These are phyloP conservation scores for Calliphora vicina DNA, from an alignment of 1,140 invertebrate species.

Conservation along the genomic window DNA sequence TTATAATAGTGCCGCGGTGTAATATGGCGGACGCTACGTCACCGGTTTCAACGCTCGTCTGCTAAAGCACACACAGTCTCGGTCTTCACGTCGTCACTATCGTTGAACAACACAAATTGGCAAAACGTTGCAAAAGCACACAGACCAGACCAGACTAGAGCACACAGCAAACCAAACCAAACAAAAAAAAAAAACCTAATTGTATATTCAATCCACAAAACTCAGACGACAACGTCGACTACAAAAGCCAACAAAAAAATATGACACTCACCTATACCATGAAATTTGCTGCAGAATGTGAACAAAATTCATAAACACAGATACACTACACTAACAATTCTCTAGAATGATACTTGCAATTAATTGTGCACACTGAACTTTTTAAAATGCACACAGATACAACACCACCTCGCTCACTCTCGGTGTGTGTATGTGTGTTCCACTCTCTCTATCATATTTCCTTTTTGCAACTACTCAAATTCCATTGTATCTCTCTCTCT, in stretches of 20 bases:
- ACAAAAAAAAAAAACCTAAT: neutral
- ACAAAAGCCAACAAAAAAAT: neutral
- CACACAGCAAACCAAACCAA: neutral
- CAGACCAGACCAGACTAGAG: constrained; percentile 43
- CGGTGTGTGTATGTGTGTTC: neutral
- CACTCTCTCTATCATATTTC: neutral
- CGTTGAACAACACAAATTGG: constrained; percentile 61
- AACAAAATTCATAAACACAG: too few species aligned
- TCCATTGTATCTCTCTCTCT: neutral
- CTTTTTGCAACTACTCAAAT: neutral
- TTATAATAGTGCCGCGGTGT: constrained; percentile 54
- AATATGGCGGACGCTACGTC: constrained; percentile 63
- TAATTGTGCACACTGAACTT: constrained; percentile 14
- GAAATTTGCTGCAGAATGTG: neutral
- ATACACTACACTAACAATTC: neutral
- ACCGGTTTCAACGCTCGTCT: constrained; percentile 59
- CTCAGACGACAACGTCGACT: neutral
- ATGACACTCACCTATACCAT: constrained; percentile 36
- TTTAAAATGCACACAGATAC: neutral
- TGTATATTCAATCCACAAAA: neutral
- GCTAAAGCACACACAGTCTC: constrained; percentile 42
- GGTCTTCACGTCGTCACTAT: constrained; percentile 54
- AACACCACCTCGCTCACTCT: neutral
- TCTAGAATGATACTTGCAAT: neutral
- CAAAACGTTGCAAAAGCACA: constrained; percentile 57